phyloP scores from a whole-genome alignment of 2,888 invertebrate species.

The Leptinotarsa haldemani region DNA sequence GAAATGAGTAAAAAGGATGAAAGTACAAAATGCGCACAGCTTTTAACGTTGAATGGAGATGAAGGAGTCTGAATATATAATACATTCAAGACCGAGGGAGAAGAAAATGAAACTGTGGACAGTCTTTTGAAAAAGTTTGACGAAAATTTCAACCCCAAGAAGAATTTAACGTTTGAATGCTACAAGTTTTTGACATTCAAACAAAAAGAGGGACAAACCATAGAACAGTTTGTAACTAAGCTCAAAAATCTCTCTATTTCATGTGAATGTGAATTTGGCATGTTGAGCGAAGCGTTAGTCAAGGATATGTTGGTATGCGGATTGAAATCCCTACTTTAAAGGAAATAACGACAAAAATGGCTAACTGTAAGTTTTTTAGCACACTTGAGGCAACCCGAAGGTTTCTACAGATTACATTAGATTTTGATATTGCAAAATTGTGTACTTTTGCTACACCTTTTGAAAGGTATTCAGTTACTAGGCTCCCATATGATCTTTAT shows the following conservation, averaged over 20 bases:
- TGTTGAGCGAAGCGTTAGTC: slow-evolving; percentile 27
- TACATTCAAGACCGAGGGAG: slow-evolving; percentile 23
- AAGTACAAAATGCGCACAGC: too few relatives aligned
- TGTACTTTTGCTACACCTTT: slow-evolving; percentile 25
- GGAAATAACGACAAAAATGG: slow-evolving; percentile 40
- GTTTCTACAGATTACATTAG: slow-evolving; percentile 40
- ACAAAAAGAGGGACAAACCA: too few relatives aligned
- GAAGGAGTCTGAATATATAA: slow-evolving; percentile 21
- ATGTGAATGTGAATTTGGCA: slow-evolving; percentile 39
- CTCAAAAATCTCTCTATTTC: too few relatives aligned
- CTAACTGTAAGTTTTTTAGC: slow-evolving; percentile 24
- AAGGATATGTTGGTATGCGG: slow-evolving; percentile 40
- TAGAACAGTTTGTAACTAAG: too few relatives aligned
- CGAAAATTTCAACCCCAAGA: slow-evolving; percentile 35
- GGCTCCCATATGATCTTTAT: slow-evolving; percentile 41
- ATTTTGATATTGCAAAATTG: slow-evolving; percentile 6
- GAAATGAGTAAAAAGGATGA: too few relatives aligned
- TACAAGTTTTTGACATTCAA: too few relatives aligned
- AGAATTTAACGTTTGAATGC: slow-evolving; percentile 40
- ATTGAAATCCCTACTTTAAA: slow-evolving; percentile 38
- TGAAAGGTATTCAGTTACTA: slow-evolving; percentile 35
- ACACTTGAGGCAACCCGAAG: slow-evolving; percentile 39
- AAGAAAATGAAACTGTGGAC: slow-evolving; percentile 27
- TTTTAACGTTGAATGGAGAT: too few relatives aligned
- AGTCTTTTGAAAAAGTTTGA: slow-evolving; percentile 32